phyloP scores from a whole-genome alignment of 2,888 invertebrate genomes.

The Buathra laborator region DNA sequence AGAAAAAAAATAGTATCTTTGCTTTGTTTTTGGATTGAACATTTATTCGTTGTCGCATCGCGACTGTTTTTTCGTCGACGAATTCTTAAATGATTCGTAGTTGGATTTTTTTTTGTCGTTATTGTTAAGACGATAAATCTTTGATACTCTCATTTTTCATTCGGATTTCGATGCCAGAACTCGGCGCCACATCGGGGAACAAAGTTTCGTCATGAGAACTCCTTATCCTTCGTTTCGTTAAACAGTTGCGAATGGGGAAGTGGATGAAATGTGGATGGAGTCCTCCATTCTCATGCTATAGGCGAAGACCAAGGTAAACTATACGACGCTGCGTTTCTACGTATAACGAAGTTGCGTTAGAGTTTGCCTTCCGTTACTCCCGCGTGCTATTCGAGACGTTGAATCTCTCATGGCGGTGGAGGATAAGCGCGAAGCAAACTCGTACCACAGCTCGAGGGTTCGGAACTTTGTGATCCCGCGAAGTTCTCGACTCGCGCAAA shows the following conservation, averaged over 20 bases:
- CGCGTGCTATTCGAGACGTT: background rate
- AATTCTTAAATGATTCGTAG: background rate
- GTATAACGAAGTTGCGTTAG: constrained; percentile 35
- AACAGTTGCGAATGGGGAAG: constrained; percentile 16
- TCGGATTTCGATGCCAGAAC: background rate
- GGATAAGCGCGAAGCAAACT: background rate
- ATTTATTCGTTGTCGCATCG: background rate
- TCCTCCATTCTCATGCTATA: background rate
- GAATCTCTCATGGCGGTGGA: background rate
- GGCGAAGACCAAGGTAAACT: background rate
- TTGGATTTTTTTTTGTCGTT: background rate
- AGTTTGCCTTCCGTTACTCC: constrained; percentile 13
- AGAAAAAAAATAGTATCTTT: background rate
- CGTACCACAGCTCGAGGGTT: background rate
- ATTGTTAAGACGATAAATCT: background rate
- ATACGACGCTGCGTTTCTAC: constrained; percentile 59
- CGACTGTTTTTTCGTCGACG: background rate
- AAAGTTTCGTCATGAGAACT: constrained; percentile 45
- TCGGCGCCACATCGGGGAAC: constrained; percentile 4
- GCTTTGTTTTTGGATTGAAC: background rate
- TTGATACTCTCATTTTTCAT: background rate
- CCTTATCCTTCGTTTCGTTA: constrained; percentile 38
- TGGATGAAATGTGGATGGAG: constrained; percentile 10
- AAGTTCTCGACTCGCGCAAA: background rate
- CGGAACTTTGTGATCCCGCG: background rate